phyloP scores from a whole-genome alignment of 2,113 vertebrate species.

The Forbesichthys agassizii region DNA sequence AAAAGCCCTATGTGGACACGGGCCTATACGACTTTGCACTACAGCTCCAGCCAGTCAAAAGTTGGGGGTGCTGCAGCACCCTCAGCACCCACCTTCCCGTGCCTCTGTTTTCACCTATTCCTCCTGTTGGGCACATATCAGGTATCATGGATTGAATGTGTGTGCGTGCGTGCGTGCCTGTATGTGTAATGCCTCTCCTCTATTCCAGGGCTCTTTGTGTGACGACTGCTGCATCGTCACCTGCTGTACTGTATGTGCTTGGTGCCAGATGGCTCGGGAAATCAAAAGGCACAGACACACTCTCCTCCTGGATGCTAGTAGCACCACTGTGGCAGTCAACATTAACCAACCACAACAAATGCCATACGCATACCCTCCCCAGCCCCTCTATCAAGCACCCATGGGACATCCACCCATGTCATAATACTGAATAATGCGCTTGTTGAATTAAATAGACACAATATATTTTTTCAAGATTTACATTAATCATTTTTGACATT shows the following conservation, averaged over 20 bases:
- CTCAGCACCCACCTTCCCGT: too few relatives aligned
- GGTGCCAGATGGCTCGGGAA: constrained; percentile 66
- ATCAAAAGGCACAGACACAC: constrained; percentile 23
- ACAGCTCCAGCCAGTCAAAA: too few relatives aligned
- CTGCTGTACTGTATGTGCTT: constrained; percentile 46
- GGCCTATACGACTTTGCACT: too few relatives aligned
- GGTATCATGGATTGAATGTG: background rate
- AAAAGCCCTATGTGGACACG: too few relatives aligned
- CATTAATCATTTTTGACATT: too few relatives aligned
- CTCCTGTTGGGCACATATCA: too few relatives aligned
- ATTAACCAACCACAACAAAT: background rate
- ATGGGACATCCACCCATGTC: too few relatives aligned
- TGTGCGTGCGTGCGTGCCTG: background rate
- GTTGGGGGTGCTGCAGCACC: too few relatives aligned
- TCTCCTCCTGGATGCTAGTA: constrained; percentile 11
- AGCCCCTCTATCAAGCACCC: background rate
- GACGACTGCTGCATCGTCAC: constrained; percentile 47
- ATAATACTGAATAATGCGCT: too few relatives aligned
- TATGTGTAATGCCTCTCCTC: background rate
- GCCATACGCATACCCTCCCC: background rate
- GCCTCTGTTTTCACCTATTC: too few relatives aligned
- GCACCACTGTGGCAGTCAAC: background rate
- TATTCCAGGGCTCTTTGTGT: constrained; percentile 52
- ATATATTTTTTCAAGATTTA: too few relatives aligned
- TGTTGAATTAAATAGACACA: too few relatives aligned